A percentile compares a stretch with the other conserved stretches of the same genome.
Conservation (phyloP, 2,113 vertebrate genomes). For the Galbula dea region DNA sequence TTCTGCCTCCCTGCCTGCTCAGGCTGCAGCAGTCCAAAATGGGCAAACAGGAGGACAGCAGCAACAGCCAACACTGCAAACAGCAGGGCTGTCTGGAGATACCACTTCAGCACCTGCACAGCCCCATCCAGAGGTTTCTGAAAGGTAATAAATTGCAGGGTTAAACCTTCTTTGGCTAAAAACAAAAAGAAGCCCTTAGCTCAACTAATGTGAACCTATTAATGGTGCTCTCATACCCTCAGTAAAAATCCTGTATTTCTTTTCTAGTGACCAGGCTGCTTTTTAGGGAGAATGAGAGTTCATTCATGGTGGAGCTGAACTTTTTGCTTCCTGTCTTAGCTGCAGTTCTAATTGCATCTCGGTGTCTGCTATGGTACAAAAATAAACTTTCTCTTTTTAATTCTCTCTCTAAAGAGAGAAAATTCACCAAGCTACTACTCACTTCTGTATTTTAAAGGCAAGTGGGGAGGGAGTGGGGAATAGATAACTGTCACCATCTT, state of each 20-base stretch:
- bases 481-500: neutral
- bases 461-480: neutral
- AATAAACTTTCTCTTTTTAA: neutral
- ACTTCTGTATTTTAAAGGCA: neutral
- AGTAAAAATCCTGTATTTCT: neutral
- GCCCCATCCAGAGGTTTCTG: conserved; percentile 86
- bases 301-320: neutral
- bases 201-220: rapidly evolving
- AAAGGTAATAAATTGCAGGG: conserved; percentile 79
- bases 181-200: neutral
- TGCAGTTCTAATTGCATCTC: neutral
- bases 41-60: conserved; percentile 85
- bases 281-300: neutral
- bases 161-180: neutral
- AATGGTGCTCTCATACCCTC: rapidly evolving
- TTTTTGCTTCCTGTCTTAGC: neutral
- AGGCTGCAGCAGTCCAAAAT: conserved; percentile 76
- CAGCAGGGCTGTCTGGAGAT: conserved; percentile 80
- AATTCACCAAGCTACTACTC: neutral
- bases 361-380: neutral
- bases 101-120: conserved; percentile 75
- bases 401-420: neutral
- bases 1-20: conserved; percentile 72
- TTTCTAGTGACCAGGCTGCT: neutral
- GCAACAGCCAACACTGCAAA: conserved; percentile 70